Evolutionary conservation across 2,888 invertebrate genomes (phyloP), one percentile per base, ranked within the genome.

Genomic region (Trichopoda pennipes): DNA sequence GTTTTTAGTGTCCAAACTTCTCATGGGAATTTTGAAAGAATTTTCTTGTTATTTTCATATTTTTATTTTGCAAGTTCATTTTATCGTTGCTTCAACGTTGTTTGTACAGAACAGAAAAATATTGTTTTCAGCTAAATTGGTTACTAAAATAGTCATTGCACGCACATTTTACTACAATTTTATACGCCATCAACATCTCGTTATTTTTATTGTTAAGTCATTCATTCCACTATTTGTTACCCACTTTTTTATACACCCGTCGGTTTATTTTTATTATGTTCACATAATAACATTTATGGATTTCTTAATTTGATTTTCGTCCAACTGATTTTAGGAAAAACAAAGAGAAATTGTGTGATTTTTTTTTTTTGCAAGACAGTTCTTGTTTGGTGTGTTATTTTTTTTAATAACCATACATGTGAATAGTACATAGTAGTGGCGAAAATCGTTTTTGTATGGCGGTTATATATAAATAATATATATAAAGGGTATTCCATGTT

Each of bases 91-190:
- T 60, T 35, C 38, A 19, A 10, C 3, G 44, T 17, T 44, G 32
- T 32, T 47, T 56, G 19, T 32, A 17, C 14, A 14, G 21, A 0
- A 17, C 14, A 14, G 21, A 0, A 17, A 32, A 35, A 19, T 51
- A 19, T 51, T 56, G 17, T 68, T 68, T 75, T 38, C 51, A 51
- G 16, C 56, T 44, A 68, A 51, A 68, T 60, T 68, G 60, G 53
- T 49, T 58, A 38, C 23, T 72, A 53, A 60, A 8, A 32, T 51
- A 72, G 64, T 66, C 66, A 66, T 14, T 35, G 60, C 79, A 79
- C 79, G 79, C 79, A 79, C 79, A 73, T 61, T 68, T 73, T 47
- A 53, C 8, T 55, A 55, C 42, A 19, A 28, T 80, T 73, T 73
- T 64, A 69, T 38, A 74, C 32, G 42, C 51, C 74, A 74, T 80